Base-by-base conservation (phyloP, 1,140 invertebrate species). In the Ptiloglossa arizonensis region DNA sequence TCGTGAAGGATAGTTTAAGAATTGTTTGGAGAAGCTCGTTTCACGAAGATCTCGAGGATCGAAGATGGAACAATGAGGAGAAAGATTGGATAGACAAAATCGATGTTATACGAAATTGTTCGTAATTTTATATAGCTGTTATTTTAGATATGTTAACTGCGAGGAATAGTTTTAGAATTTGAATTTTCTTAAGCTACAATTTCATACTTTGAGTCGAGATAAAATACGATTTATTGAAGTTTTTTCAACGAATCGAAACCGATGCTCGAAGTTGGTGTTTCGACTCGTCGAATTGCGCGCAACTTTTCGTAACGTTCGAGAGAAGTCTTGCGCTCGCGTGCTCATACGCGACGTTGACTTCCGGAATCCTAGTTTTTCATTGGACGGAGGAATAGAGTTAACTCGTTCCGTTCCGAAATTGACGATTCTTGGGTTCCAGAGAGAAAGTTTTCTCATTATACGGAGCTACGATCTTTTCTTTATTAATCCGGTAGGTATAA, bases 391-490 rank as follows among this genome's bases (percentile, higher is more conserved):
- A 54, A 64, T 35, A 35, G 44, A 62, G 67, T 57, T 35, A n/a
- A 38, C 41, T 60, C 27, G 69, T n/a, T 66, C 50, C 62, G 15
- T 56, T 75, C 22, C 19, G 22, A 68, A 75, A 75, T 68, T 41
- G 64, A 68, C 64, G 73, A 75, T 75, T 75, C 41, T 54, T 0
- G 52, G 24, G 22, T 48, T 66, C 67, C 29, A 24, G 38, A 75
- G 46, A 35, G 38, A 67, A 75, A 75, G 35, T 68, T 75, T 75
- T 57, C 64, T 68, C 54, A 48, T 75, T 75, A 59, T 48, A 48
- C 64, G 15, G 13, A 24, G 27, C 57, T 41, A 27, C 57, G 70
- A 59, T 57, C 73, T 59, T 59, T 68, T 68, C 41, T 59, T 59
- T 59, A 68, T 75, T 68, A 68, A 75, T 68, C 73, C 41, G 41